phyloP scores from a whole-genome alignment of 2,797 vertebrate genomes.

The Malurus leucopterus region DNA sequence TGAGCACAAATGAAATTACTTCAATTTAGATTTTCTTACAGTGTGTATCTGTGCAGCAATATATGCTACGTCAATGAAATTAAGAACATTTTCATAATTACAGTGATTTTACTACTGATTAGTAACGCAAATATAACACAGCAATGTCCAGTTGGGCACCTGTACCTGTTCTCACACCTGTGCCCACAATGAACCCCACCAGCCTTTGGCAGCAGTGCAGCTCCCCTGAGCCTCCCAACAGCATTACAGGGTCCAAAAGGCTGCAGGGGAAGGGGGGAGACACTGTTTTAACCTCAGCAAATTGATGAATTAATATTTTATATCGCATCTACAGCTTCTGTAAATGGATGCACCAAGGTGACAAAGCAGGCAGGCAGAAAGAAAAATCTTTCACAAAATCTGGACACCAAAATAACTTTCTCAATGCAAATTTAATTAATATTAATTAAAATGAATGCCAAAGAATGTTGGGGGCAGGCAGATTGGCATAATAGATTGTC shows the following conservation, averaged over 20 bases:
- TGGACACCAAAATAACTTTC: background rate
- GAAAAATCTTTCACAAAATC: background rate
- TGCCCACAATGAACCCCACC: background rate
- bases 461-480: background rate
- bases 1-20: background rate
- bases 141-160: background rate
- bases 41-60: background rate
- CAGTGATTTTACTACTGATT: background rate
- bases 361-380: background rate
- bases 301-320: conserved; percentile 1
- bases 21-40: background rate
- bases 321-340: background rate
- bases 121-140: background rate
- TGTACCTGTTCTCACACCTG: background rate
- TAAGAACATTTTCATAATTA: background rate
- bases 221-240: background rate
- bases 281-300: background rate
- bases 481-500: background rate
- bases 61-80: background rate
- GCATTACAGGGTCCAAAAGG: background rate
- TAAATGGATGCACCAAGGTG: background rate
- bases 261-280: background rate
- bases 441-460: background rate
- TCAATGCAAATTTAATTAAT: conserved; percentile 20
- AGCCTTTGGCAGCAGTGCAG: fast-evolving